These are phyloP conservation scores for Macrotrachela quadricornifera DNA, from an alignment of 1,140 invertebrate species.

Conservation along the genomic window DNA sequence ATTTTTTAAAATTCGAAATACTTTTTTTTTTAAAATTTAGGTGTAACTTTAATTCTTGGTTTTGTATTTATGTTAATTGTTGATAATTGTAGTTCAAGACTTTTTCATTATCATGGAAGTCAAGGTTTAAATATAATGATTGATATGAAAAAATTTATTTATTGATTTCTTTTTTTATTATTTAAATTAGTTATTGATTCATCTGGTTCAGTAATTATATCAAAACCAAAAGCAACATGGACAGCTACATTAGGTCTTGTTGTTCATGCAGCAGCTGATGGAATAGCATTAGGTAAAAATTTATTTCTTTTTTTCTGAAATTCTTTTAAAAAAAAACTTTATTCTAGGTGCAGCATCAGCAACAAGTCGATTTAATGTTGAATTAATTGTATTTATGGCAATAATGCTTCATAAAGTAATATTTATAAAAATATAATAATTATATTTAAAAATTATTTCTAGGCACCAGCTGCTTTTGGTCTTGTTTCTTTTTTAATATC, in stretches of 20 bases:
- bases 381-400: conserved; percentile 82
- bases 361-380: conserved; percentile 76
- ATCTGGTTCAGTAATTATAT: too few species aligned
- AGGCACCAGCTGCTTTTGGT: conserved; percentile 91
- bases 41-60: conserved; percentile 51
- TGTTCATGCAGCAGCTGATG: conserved; percentile 48
- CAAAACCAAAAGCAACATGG: too few species aligned
- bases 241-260: conserved; percentile 67
- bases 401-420: conserved; percentile 91
- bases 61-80: conserved; percentile 95
- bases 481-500: conserved; percentile 85
- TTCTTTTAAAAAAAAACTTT: too few species aligned
- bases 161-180: too few species aligned
- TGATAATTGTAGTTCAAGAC: conserved; percentile 46
- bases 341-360: conserved; percentile 74
- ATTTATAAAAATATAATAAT: not conserved
- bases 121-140: too few species aligned
- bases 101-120: not conserved
- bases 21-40: too few species aligned
- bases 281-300: conserved; percentile 52
- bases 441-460: conserved; percentile 13
- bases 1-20: too few species aligned
- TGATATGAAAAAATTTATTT: too few species aligned
- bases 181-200: too few species aligned
- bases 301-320: too few species aligned